These are phyloP conservation scores for Diploptera punctata DNA, from an alignment of 2,888 invertebrate genomes.

Conservation along the genomic window DNA sequence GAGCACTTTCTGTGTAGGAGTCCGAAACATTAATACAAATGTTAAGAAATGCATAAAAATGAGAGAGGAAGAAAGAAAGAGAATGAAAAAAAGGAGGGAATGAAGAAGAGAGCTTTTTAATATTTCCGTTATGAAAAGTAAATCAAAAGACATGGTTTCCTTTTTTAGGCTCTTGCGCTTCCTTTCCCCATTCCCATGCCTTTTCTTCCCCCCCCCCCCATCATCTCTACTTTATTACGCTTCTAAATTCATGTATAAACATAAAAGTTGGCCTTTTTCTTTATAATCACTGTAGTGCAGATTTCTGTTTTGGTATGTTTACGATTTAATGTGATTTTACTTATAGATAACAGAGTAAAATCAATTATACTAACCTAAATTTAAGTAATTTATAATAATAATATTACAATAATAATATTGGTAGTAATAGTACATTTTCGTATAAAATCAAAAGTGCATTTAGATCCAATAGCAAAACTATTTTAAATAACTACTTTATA, in stretches of 20 bases:
- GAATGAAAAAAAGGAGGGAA: constrained; percentile 8
- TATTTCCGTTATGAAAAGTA: constrained; percentile 30
- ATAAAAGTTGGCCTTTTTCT: not conserved
- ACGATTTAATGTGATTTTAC: too few relatives aligned
- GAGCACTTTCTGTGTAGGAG: not conserved
- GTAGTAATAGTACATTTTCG: too few relatives aligned
- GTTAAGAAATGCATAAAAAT: constrained; percentile 9
- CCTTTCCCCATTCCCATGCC: constrained; percentile 11
- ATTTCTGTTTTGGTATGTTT: not conserved
- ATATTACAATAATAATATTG: too few relatives aligned
- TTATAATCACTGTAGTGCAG: not conserved
- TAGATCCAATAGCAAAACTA: too few relatives aligned
- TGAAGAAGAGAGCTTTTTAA: constrained; percentile 31
- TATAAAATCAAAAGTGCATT: too few relatives aligned
- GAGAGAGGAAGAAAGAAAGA: constrained; percentile 12
- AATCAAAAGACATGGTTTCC: constrained; percentile 32
- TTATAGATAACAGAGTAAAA: too few relatives aligned
- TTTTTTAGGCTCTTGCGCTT: constrained; percentile 21
- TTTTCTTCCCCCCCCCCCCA: not conserved
- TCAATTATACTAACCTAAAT: too few relatives aligned
- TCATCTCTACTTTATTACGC: constrained; percentile 4
- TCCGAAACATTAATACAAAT: not conserved
- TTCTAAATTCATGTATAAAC: constrained; percentile 2
- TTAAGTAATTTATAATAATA: too few relatives aligned
- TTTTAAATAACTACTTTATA: too few relatives aligned